Conservation (phyloP, 2,888 invertebrate genomes). For the Tubulanus polymorphus region DNA sequence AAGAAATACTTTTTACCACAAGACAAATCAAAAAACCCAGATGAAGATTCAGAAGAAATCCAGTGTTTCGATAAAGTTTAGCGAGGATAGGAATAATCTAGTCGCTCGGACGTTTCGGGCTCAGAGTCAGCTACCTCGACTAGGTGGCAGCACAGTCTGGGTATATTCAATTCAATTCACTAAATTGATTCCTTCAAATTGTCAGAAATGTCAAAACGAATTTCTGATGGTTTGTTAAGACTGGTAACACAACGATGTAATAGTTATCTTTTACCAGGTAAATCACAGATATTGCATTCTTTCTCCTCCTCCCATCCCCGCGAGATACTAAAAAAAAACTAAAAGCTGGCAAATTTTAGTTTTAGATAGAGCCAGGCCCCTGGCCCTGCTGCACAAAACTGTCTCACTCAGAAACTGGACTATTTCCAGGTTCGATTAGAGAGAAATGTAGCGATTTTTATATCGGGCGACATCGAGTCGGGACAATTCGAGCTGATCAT, state of each 20-base stretch:
- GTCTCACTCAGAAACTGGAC: slow-evolving; percentile 4
- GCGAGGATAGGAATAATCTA: too few relatives aligned
- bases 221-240: slow-evolving; percentile 10
- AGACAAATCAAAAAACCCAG: too few relatives aligned
- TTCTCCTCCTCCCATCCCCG: neutral
- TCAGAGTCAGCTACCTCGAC: too few relatives aligned
- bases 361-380: too few relatives aligned
- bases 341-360: too few relatives aligned
- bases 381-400: neutral
- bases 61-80: too few relatives aligned
- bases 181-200: too few relatives aligned
- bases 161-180: too few relatives aligned
- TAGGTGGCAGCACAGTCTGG: too few relatives aligned
- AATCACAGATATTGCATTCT: neutral
- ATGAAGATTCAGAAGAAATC: too few relatives aligned
- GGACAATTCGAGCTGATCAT: slow-evolving; percentile 79
- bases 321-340: neutral
- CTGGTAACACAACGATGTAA: slow-evolving; percentile 16
- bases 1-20: too few relatives aligned
- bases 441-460: slow-evolving; percentile 81
- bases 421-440: slow-evolving; percentile 65
- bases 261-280: slow-evolving; percentile 19
- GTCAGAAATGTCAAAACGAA: neutral
- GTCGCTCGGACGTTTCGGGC: too few relatives aligned
- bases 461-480: slow-evolving; percentile 84